Evolutionary conservation across 2,113 vertebrate genomes (phyloP).

Genomic region (Ictalurus punctatus): DNA sequence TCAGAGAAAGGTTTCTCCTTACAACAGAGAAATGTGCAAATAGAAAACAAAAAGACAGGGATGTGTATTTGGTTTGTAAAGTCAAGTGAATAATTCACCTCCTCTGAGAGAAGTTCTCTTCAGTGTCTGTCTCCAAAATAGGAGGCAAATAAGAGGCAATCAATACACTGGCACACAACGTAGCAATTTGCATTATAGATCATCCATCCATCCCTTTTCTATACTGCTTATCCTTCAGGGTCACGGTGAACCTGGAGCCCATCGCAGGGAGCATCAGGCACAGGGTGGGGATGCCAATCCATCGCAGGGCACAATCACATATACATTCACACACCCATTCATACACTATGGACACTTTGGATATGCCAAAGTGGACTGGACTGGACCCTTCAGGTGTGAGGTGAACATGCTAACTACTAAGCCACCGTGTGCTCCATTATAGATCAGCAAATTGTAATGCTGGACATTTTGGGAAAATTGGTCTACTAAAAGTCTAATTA

Average conservation of each 20-base stretch:
- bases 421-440: too few species aligned
- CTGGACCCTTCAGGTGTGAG: too few species aligned
- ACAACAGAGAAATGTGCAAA: neutral
- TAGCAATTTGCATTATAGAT: neutral
- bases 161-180: neutral
- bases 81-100: constrained; percentile 21
- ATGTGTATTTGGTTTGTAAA: constrained; percentile 16
- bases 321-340: too few species aligned
- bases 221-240: too few species aligned
- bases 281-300: too few species aligned
- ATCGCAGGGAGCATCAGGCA: too few species aligned
- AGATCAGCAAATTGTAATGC: neutral
- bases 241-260: too few species aligned
- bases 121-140: neutral
- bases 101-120: constrained; percentile 8
- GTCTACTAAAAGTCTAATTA: constrained; percentile 8
- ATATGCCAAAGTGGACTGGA: too few species aligned
- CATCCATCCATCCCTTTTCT: too few species aligned
- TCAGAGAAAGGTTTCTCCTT: neutral
- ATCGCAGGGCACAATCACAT: too few species aligned
- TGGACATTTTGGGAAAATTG: neutral
- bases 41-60: neutral
- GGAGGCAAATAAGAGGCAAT: neutral
- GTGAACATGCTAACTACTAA: too few species aligned
- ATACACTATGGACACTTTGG: too few species aligned